Evolutionary conservation across 2,888 invertebrate species (phyloP), one percentile per base, ranked within the genome.

Genomic region (Xanthostigma xanthostigma): DNA sequence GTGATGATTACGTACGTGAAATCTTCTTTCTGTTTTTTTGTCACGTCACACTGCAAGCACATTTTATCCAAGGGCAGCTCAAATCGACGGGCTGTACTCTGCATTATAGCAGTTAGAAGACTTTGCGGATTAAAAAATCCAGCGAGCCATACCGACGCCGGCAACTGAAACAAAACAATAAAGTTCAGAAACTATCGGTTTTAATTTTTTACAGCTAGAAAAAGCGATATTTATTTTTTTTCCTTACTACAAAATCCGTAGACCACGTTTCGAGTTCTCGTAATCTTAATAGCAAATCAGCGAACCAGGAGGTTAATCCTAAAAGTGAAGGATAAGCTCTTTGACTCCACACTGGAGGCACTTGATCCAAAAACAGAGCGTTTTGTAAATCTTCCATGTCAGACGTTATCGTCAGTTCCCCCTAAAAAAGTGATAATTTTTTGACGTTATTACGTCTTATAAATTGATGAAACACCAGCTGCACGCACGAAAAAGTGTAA

Each of bases 41-140:
- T 96, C 49, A 96, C 95, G 65, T 96, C 96, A 65, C 93, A 94
- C 62, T 94, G 92, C 13, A 96, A 72, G 64, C 92, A 93, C 94
- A 96, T 95, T 70, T 94, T 92, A 68, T 96, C 95, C 41, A 96
- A 72, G 0, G 95, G 95, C 58, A 94, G 72, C 64, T 91, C 90
- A 60, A 92, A 90, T 62, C 86, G 81, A 35, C 95, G 75, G 0
- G 95, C 95, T 35, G 94, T 94, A 60, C 92, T 93, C 70, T 96
- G 96, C 94, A 96, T 95, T 59, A 96, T 95, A 44, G 96, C 95
- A 0, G 96, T 96, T 50, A 96, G 70, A 58, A 96, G 77, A 38
- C 93, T 93, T 68, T 96, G 95, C 0, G 95, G 96, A 67, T 96
- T 96, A 72, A 96, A 96, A 69, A 96, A 93, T n/a, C 95, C 96